Evolutionary conservation across 2,888 invertebrate genomes (phyloP).

Genomic region (Oxytorus armatus): DNA sequence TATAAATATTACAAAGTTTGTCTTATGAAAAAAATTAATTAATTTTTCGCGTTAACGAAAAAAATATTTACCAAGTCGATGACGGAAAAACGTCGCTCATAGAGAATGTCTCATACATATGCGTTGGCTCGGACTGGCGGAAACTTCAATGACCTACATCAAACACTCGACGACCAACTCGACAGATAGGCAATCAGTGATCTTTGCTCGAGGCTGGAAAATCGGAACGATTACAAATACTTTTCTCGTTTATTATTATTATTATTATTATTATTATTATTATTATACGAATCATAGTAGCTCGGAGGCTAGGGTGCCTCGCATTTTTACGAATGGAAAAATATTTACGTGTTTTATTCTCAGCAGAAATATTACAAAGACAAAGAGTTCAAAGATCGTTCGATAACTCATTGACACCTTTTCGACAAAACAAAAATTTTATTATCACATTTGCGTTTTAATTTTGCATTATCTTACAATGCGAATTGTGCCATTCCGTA

Average conservation of each 20-base stretch:
- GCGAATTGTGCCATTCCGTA: no score
- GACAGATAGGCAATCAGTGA: conserved; percentile 45
- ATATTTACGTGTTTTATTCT: no score
- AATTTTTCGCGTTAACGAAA: neutral
- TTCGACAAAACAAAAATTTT: no score
- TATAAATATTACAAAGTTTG: no score
- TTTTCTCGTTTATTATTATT: neutral
- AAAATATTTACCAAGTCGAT: neutral
- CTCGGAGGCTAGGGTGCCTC: no score
- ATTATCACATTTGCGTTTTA: no score
- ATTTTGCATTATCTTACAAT: no score
- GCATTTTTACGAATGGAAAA: no score
- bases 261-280: neutral
- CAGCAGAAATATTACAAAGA: no score
- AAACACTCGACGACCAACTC: neutral
- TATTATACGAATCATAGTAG: no score
- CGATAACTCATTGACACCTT: no score
- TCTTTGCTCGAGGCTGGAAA: conserved; percentile 61
- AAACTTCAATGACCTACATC: conserved; percentile 63
- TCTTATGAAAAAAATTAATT: neutral
- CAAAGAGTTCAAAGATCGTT: no score
- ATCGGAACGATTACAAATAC: conserved; percentile 31
- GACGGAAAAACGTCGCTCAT: neutral
- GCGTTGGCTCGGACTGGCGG: conserved; percentile 8
- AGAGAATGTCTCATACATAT: neutral